Evolutionary conservation across 2,888 invertebrate genomes (phyloP), one percentile per base, ranked within the genome.

Genomic region (Scotopteryx bipunctaria): DNA sequence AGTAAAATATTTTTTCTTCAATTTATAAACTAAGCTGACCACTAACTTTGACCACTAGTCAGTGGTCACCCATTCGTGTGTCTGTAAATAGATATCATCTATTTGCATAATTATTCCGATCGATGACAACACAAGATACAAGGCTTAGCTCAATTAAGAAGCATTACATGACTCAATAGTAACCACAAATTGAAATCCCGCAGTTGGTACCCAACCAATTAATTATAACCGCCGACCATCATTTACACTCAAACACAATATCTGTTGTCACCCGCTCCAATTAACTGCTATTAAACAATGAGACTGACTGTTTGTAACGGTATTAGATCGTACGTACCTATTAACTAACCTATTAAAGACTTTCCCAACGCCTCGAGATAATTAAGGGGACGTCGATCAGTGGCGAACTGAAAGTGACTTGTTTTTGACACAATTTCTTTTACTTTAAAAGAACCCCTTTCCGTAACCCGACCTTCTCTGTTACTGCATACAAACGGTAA

Each of bases 231-330:
- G 64, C 59, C 38, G 27, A 53, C 59, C 61, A 69, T 74, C 69
- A 70, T 63, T 68, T 56, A 66, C 66, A 67, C 61, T 64, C 62
- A 63, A 61, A 65, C 52, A 62, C 54, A 57, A 55, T 63, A 56
- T 58, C 59, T 63, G 61, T 59, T 72, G 76, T 76, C 73, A 71
- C 69, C 69, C 64, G 52, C 51, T 58, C 73, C 83, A 86, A 86
- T 87, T 87, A 84, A 78, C 76, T 71, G 72, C 80, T 73, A 86
- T 86, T 86, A 81, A 77, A 76, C 69, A 66, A 69, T 67, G 73
- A 72, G 69, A 71, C 67, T n/a, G 69, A 69, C 72, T 79, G 78
- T 75, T 78, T 72, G 72, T 69, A 76, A 64, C 65, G 67, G 73
- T 75, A 72, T 73, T 79, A 77, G 71, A 72, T 73, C 76, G 78